Base-by-base conservation (phyloP, 2,113 vertebrate species). In the Perca flavescens region DNA sequence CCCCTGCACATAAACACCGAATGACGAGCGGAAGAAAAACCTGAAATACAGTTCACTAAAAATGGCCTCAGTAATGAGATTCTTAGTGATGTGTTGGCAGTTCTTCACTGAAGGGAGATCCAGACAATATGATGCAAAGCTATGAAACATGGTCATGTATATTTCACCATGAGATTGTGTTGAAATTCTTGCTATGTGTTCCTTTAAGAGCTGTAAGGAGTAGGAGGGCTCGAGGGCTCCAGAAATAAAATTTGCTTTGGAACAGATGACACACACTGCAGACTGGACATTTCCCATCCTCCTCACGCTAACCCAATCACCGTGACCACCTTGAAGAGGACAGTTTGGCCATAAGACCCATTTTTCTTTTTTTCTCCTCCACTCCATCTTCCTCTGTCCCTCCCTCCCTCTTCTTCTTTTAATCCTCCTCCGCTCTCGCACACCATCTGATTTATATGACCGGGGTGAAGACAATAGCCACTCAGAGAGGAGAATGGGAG, bases 401-500 rank as follows among this genome's bases (percentile, higher is more conserved):
- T 82, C 64, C 81, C 77, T 69, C 72, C 70, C 70, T 73, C 73
- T 56, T 63, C 77, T 61, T 67, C 79, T 58, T 88, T 79, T 85
- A 89, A 78, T 90, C 86, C 82, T 82, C 80, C 80, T 84, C 70
- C 68, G 47, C 65, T 72, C 80, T 69, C 15, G 9, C 53, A 46
- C 82, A 65, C 80, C 13, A 11, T 80, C 79, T 92, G 89, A 94
- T 94, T 93, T 95, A 94, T 94, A 85, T 66, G 86, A 77, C 40
- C 31, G 57, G 60, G 78, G 74, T 87, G 88, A 93, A 91, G 89
- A 92, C 91, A 91, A 88, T 85, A 80, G 82, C 80, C 76, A 79
- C 86, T 92, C 74, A 66, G 71, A 88, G 74, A 54, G 58, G 85
- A 87, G 83, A 78, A 74, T 65, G 62, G 76, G 63, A 80, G 70